A percentile compares a stretch with the other conserved stretches of the same genome.
phyloP scores from a whole-genome alignment of 2,888 invertebrate genomes.

The Cheilosia grossa region DNA sequence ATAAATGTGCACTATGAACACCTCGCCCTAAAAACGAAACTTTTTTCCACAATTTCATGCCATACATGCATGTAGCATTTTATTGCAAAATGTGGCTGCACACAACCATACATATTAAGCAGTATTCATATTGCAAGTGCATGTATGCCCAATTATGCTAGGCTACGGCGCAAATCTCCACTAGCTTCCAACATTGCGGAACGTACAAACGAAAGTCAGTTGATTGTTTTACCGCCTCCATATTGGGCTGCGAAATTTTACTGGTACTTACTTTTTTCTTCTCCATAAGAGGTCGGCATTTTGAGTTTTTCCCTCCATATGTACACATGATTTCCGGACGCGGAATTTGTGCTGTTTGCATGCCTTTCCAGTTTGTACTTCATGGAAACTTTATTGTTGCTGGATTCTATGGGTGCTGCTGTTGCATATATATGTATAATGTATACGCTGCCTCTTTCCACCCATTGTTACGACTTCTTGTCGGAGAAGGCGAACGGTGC shows the following conservation, averaged over 20 bases:
- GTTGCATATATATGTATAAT: conserved; percentile 12
- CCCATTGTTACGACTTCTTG: conserved; percentile 62
- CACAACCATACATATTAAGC: conserved; percentile 52
- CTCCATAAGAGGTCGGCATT: conserved; percentile 61
- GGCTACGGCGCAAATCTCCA: conserved; percentile 11
- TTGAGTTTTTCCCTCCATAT: conserved; percentile 66
- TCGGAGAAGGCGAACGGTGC: conserved; percentile 23
- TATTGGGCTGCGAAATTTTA: conserved; percentile 53
- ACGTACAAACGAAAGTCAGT: conserved; percentile 55
- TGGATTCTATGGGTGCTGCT: conserved; percentile 37
- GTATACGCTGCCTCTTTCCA: conserved; percentile 45
- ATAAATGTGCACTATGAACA: conserved; percentile 1
- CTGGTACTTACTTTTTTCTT: neutral
- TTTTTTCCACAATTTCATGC: conserved; percentile 36
- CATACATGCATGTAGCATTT: conserved; percentile 55
- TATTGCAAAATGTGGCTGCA: conserved; percentile 64
- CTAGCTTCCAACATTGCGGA: conserved; percentile 24
- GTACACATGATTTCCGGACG: conserved; percentile 66
- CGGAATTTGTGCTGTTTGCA: conserved; percentile 43
- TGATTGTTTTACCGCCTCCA: conserved; percentile 68
- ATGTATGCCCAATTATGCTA: conserved; percentile 47
- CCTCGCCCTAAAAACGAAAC: conserved; percentile 51
- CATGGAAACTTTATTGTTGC: conserved; percentile 49
- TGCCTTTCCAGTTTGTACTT: conserved; percentile 34
- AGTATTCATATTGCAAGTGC: conserved; percentile 51